Evolutionary conservation across 2,888 invertebrate species (phyloP).

Genomic region (Beris morrisii): DNA sequence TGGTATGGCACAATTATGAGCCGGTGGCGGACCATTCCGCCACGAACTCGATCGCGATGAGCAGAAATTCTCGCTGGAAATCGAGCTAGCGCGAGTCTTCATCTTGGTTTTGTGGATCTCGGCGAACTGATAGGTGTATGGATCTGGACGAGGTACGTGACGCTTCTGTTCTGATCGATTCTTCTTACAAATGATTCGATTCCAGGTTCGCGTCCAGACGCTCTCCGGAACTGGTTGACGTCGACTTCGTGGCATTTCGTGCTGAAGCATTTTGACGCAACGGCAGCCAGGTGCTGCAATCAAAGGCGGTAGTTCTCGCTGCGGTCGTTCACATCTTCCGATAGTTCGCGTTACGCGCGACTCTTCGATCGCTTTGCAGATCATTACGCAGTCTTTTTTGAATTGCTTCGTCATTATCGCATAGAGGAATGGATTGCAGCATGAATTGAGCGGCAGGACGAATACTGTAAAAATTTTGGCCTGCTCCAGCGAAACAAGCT

Average conservation of each 20-base stretch:
- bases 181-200: conserved; percentile 51
- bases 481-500: conserved; percentile 88
- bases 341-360: conserved; percentile 86
- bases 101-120: conserved; percentile 72
- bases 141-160: conserved; percentile 62
- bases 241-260: conserved; percentile 53
- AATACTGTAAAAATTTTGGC: conserved; percentile 97
- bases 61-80: conserved; percentile 88
- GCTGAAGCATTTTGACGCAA: conserved; percentile 58
- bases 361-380: conserved; percentile 95
- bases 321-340: conserved; percentile 80
- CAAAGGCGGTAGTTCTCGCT: conserved; percentile 67
- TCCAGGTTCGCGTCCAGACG: conserved; percentile 55
- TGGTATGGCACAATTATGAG: conserved; percentile 76
- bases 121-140: conserved; percentile 74
- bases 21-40: conserved; percentile 67
- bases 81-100: conserved; percentile 77
- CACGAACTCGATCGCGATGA: conserved; percentile 87
- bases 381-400: conserved; percentile 94
- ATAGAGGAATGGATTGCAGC: conserved; percentile 97
- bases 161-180: conserved; percentile 49
- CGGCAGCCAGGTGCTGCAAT: conserved; percentile 58
- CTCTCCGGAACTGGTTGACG: conserved; percentile 48
- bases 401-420: conserved; percentile 97
- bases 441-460: conserved; percentile 92